Percentiles rank a stretch among this genome's conserved stretches.
Evolutionary conservation across 2,113 vertebrate species (phyloP).

Genomic region (Lasiurus borealis): DNA sequence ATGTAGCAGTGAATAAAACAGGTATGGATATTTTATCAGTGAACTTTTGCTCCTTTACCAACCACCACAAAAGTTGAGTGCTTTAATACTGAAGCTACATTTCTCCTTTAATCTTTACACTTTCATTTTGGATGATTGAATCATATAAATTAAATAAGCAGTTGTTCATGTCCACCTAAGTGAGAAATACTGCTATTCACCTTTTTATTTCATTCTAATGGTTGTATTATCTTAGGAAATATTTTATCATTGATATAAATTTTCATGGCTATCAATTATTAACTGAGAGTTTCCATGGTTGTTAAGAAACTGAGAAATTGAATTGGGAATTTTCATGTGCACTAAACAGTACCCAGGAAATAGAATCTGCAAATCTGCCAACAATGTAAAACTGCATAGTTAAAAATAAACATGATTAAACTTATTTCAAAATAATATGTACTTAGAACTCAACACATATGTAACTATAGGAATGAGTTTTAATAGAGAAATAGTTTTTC

Average conservation of each 20-base stretch:
- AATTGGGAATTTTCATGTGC: neutral
- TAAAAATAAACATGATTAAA: neutral
- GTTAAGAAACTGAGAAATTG: conserved; percentile 2
- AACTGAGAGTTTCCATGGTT: neutral
- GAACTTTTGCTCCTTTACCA: neutral
- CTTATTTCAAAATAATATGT: neutral
- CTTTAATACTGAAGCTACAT: neutral
- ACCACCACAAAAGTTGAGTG: neutral
- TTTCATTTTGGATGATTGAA: neutral
- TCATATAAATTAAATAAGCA: neutral
- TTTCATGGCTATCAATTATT: neutral
- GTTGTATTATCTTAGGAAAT: conserved; percentile 2
- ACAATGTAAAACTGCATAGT: neutral
- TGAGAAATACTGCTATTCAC: neutral
- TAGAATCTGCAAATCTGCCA: neutral
- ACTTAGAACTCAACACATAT: neutral
- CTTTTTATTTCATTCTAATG: neutral
- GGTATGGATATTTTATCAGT: neutral
- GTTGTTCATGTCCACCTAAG: neutral
- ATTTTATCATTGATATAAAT: neutral
- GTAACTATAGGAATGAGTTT: neutral
- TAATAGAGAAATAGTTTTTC: neutral
- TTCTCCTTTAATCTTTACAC: neutral
- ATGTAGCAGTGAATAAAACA: neutral
- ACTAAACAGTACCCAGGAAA: neutral